Evolutionary conservation across 2,797 vertebrate species (phyloP).

Genomic region (Amniataba percoides): DNA sequence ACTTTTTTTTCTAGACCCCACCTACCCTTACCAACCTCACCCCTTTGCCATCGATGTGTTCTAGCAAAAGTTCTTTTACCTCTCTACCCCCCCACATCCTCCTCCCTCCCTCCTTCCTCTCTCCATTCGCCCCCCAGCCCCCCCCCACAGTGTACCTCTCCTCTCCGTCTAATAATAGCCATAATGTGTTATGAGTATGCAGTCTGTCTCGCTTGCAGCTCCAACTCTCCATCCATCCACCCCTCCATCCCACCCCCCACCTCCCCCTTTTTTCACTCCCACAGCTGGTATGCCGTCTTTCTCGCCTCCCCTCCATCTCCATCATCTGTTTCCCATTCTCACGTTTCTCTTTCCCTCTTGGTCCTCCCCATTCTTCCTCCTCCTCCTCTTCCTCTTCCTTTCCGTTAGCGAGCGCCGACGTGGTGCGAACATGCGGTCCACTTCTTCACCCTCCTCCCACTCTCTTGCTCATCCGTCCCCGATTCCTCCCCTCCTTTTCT

Average conservation of each 20-base stretch:
- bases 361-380: not conserved
- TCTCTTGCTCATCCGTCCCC: slow-evolving; percentile 27
- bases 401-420: slow-evolving; percentile 17
- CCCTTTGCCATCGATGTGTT: not conserved
- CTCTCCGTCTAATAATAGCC: slow-evolving; percentile 77
- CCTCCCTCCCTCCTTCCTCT: not conserved
- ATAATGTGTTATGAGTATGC: slow-evolving; percentile 74
- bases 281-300: slow-evolving; percentile 29
- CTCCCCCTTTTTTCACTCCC: slow-evolving; percentile 6
- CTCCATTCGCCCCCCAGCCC: slow-evolving; percentile 28
- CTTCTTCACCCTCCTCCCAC: slow-evolving; percentile 47
- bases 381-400: not conserved
- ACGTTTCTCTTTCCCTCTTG: slow-evolving; percentile 17
- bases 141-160: slow-evolving; percentile 49
- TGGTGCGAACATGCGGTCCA: slow-evolving; percentile 50
- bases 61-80: no score
- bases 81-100: not conserved
- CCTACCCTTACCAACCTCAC: not conserved
- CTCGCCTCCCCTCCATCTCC: slow-evolving; percentile 38
- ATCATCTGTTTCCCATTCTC: slow-evolving; percentile 36
- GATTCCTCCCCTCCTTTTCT: slow-evolving; percentile 1
- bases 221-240: not conserved
- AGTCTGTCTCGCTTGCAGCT: slow-evolving; percentile 66
- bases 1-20: not conserved
- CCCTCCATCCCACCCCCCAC: not conserved